Evolutionary conservation across 2,888 invertebrate species (phyloP).

Genomic region (Dorcus parallelipipedus): DNA sequence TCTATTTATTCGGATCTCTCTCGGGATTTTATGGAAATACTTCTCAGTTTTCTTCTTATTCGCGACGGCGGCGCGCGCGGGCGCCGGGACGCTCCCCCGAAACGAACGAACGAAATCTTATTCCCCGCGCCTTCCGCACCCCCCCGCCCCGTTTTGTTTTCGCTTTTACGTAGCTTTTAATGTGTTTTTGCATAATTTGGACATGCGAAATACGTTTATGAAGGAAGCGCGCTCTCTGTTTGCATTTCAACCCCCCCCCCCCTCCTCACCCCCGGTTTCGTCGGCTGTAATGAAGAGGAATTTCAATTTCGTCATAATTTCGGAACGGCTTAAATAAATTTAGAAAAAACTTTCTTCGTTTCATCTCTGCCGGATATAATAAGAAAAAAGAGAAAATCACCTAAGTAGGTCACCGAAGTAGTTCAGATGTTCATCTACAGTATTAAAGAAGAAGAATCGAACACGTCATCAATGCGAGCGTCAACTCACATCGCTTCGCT

Average conservation of each 20-base stretch:
- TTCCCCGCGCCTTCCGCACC: neutral
- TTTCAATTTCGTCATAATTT: no score
- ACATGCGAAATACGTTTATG: neutral
- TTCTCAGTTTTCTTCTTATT: conserved; percentile 39
- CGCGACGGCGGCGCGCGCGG: neutral
- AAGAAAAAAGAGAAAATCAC: no score
- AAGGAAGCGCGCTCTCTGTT: no score
- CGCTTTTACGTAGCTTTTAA: neutral
- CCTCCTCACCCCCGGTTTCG: no score
- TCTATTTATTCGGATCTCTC: conserved; percentile 46
- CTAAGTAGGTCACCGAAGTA: no score
- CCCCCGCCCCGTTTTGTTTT: neutral
- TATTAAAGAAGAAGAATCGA: no score
- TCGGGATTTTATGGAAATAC: conserved; percentile 47
- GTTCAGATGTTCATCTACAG: no score
- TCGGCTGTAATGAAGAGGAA: no score
- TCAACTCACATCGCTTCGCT: no score
- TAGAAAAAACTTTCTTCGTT: neutral
- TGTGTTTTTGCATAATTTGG: neutral
- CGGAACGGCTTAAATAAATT: no score
- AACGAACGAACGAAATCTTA: neutral
- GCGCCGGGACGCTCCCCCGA: neutral
- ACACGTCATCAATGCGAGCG: no score
- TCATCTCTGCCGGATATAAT: neutral
- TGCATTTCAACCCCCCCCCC: no score